Base-by-base conservation (phyloP, 2,113 vertebrate genomes). In the Leptobrachium leishanense region DNA sequence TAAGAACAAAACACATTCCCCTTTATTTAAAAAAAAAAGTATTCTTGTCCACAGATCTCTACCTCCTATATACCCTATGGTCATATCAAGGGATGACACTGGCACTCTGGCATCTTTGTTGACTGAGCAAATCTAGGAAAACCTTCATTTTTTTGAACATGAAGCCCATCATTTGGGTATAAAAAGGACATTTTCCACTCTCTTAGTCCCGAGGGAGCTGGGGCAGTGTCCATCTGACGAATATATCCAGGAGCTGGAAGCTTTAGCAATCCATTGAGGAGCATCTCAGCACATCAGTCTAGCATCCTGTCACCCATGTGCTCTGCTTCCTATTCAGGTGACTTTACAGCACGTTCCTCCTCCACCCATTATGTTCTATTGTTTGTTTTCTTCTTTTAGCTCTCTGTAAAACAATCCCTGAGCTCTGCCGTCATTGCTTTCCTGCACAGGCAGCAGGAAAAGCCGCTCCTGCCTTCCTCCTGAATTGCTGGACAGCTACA, bases 201-300 rank as follows among this genome's bases (percentile, higher is more conserved):
- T 82, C 57, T 69, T 20, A 82, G 82, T 69, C 41, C 64, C 43
- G 74, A 83, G 82, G 76, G 44, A 69, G 40, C 55, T 74, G 39
- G 67, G 84, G 72, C 82, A 42, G 67, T 3, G 86, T 78, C 68
- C 13, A 79, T 70, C 84, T 83, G 89, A 88, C 44, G 85, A 82
- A 85, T 68, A 86, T 31, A 89, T 85, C 81, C 79, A 72, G 85
- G 87, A 82, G 78, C 6, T 64, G 81, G 84, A 82, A 31, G 74
- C 88, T 62, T 89, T 79, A 88, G 86, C 88, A 83, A 87, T 68
- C 90, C 89, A 86, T 31, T 88, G 90, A 89, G 78, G 83, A 85
- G 82, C 85, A 43, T 82, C 81, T 76, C 69, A 79, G 88, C 88
- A 82, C 84, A 85, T 85, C 20, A 31, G 20, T 31, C 20, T 76